Evolutionary conservation across 1,140 invertebrate species (phyloP), one percentile per base, ranked within the genome.

Genomic region (Achatina immaculata): DNA sequence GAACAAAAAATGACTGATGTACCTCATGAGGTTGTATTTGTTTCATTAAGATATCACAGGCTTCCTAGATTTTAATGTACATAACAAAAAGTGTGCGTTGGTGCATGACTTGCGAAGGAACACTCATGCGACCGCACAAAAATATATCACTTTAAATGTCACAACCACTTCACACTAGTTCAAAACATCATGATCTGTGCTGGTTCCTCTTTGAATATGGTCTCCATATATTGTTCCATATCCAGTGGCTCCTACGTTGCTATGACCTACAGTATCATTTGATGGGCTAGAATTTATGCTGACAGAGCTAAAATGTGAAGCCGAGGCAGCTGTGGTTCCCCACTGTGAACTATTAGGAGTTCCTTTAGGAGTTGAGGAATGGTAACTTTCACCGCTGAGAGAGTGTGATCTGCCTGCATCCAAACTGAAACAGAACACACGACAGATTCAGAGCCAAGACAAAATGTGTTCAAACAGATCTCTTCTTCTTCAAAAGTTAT

Each of bases 391-490:
- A 62, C 58, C 58, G 31, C 28, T 62, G 58, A 62, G 31, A 31
- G 58, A 62, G 28, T 28, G 58, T 62, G 58, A 62, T 28, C 58
- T 28, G 28, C n/a, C 58, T 31, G 58, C 58, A 62, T 62, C 58
- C 58, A 34, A 62, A 62, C 58, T 62, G 58, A 62, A 62, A 62
- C 45, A 48, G n/a, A n/a, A n/a, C n/a, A n/a, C n/a, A n/a, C n/a
- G n/a, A n/a, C n/a, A n/a, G n/a, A n/a, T n/a, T n/a, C n/a, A n/a
- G n/a, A n/a, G n/a, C n/a, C n/a, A n/a, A n/a, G n/a, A n/a, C n/a
- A n/a, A n/a, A n/a, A n/a, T n/a, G n/a, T n/a, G n/a, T n/a, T n/a
- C n/a, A n/a, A n/a, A n/a, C n/a, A n/a, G n/a, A n/a, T n/a, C n/a
- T n/a, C n/a, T n/a, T n/a, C n/a, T n/a, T n/a, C n/a, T n/a, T n/a